Base-by-base conservation (phyloP, 2,113 vertebrate genomes). In the Calidris pugnax region DNA sequence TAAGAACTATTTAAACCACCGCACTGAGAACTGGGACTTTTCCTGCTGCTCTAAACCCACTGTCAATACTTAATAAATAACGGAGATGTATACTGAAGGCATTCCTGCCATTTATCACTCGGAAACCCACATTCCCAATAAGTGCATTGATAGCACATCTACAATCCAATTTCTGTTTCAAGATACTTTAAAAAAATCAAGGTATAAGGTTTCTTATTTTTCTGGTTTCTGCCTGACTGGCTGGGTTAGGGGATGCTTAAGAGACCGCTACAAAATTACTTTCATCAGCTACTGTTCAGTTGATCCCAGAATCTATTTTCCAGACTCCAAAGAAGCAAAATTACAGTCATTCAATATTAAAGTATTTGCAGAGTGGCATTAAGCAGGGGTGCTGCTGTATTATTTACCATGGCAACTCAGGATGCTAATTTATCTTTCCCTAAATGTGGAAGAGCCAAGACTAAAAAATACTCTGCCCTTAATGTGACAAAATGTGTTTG, bases 31-130 rank as follows among this genome's bases (percentile, higher is more conserved):
- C 51, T 50, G 56, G 62, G 74, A 22, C 87, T 87, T 82, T 81
- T 93, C 43, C 69, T 88, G 88, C 87, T 75, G 71, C 82, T 94
- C 87, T 57, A 12, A 95, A 76, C 85, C 48, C 82, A 48, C 84
- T 93, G 84, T 89, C 95, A 87, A 66, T 93, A 80, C 82, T 80
- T 79, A 56, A 90, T 94, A 96, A 97, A 95, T 92, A 95, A 89
- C 4, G 28, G 80, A 64, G 86, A 92, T 47, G 45, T 14, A 41
- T 28, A 26, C 33, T 68, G 60, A 68, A 72, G 80, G 22, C 88
- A 41, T 82, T 82, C 60, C 60, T 87, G 66, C 48, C 79, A 14
- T 81, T 78, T 75, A 74, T 87, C 80, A 72, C 26, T 0, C 62
- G 56, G 64, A 76, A 92, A 92, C 43, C 90, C 92, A 89, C 90